Evolutionary conservation across 2,113 vertebrate genomes (phyloP).

Genomic region (Neomonachus schauinslandi): DNA sequence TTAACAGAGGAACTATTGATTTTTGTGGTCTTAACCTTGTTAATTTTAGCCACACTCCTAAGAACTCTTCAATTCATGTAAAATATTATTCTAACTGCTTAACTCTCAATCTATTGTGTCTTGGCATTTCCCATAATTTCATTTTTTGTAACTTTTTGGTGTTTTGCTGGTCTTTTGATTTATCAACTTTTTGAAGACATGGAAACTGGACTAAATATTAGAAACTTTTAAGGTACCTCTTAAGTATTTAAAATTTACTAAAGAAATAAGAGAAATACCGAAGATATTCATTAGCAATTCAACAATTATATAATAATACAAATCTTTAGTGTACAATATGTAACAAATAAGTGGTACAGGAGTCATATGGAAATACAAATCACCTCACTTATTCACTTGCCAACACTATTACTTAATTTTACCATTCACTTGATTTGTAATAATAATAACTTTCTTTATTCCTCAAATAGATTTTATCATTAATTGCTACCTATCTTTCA

Average conservation of each 20-base stretch:
- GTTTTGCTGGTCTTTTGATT: slow-evolving; percentile 36
- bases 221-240: background rate
- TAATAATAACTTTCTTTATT: background rate
- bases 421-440: background rate
- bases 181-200: slow-evolving; percentile 21
- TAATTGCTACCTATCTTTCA: background rate
- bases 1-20: slow-evolving; percentile 37
- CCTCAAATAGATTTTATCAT: background rate
- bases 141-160: background rate
- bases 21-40: slow-evolving; percentile 43
- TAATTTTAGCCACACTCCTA: slow-evolving; percentile 40
- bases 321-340: background rate
- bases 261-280: slow-evolving; percentile 27
- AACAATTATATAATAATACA: slow-evolving; percentile 33
- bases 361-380: background rate
- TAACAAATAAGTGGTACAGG: background rate
- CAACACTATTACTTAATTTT: background rate
- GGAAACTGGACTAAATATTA: slow-evolving; percentile 46
- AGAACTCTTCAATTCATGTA: background rate
- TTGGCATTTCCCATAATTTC: background rate
- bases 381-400: background rate
- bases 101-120: background rate
- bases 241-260: slow-evolving; percentile 57
- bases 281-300: background rate
- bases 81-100: background rate